Percentiles rank a stretch among this genome's conserved stretches.
Conservation (phyloP, 92 coral and sea anemone species). For the Heliopora coerulea region DNA sequence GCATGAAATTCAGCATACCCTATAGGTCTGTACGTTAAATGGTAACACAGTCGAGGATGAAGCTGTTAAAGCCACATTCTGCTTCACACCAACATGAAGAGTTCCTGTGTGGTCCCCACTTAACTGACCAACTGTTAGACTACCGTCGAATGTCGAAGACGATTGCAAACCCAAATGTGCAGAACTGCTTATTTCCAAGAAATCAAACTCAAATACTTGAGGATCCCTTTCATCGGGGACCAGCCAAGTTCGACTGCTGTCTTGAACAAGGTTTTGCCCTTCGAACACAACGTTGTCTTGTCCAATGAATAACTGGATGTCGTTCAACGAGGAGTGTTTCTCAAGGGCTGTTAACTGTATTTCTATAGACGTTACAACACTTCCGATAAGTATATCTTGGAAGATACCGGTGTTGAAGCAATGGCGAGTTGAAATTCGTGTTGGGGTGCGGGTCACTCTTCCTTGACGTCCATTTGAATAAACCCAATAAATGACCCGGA, state of each 20-base stretch:
- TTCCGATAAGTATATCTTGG: slow-evolving; percentile 59
- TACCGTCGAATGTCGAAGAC: slow-evolving; percentile 48
- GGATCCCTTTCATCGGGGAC: slow-evolving; percentile 53
- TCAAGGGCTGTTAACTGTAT: slow-evolving; percentile 64
- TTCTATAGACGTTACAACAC: slow-evolving; percentile 47
- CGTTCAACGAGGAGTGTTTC: slow-evolving; percentile 61
- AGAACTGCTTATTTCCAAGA: slow-evolving; percentile 75
- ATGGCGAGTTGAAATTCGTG: slow-evolving; percentile 60
- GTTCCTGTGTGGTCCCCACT: slow-evolving; percentile 86
- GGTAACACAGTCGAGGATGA: slow-evolving; percentile 72
- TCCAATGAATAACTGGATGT: slow-evolving; percentile 72
- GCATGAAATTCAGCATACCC: slow-evolving; percentile 52
- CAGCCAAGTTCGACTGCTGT: slow-evolving; percentile 89
- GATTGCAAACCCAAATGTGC: slow-evolving; percentile 63
- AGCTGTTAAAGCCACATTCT: slow-evolving; percentile 54
- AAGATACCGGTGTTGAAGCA: slow-evolving; percentile 82
- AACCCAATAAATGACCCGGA: slow-evolving; percentile 66
- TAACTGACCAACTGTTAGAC: slow-evolving; percentile 57
- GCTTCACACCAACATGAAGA: slow-evolving; percentile 76
- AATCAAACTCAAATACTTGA: slow-evolving; percentile 63
- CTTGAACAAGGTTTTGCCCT: slow-evolving; percentile 59
- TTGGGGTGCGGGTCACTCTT: slow-evolving; percentile 31
- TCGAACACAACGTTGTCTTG: slow-evolving; percentile 62
- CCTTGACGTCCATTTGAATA: slow-evolving; percentile 45
- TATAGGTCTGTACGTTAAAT: slow-evolving; percentile 77